Evolutionary conservation across 2,888 invertebrate species (phyloP).

Genomic region (Zelleria hepariella): DNA sequence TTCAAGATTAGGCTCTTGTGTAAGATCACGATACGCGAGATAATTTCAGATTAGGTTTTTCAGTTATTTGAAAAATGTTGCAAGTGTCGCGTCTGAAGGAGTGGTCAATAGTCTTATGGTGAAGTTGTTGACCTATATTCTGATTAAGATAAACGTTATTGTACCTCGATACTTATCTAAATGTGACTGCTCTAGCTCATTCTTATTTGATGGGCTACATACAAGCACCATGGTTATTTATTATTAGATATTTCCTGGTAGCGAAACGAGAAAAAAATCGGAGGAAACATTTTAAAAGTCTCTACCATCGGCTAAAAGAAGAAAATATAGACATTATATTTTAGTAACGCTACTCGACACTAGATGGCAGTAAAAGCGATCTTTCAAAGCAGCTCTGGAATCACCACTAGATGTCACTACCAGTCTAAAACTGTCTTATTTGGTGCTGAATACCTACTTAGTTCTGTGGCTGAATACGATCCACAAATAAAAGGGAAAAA

Average conservation of each 20-base stretch:
- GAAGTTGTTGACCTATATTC: not conserved
- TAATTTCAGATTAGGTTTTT: conserved; percentile 41
- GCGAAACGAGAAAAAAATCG: not conserved
- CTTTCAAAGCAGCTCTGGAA: not conserved
- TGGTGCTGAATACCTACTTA: not conserved
- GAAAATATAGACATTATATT: not conserved
- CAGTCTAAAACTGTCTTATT: not conserved
- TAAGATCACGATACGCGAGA: conserved; percentile 38
- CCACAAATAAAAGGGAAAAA: too few species aligned
- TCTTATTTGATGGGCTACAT: not conserved
- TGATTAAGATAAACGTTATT: not conserved
- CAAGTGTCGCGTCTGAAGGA: conserved; percentile 25
- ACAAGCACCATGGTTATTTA: too few species aligned
- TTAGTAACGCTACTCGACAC: not conserved
- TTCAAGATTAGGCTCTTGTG: conserved; percentile 54
- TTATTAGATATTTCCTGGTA: too few species aligned
- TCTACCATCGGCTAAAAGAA: too few species aligned
- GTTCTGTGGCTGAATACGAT: too few species aligned
- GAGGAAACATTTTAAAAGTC: too few species aligned
- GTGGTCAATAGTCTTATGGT: not conserved
- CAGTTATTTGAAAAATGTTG: conserved; percentile 34
- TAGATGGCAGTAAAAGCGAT: not conserved
- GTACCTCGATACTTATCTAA: too few species aligned
- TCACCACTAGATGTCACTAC: conserved; percentile 1
- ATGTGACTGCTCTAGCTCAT: too few species aligned